A percentile compares a stretch with the other conserved stretches of the same genome.
These are phyloP conservation scores for Sycophaga agraensis DNA, from an alignment of 1,140 invertebrate species.

Conservation along the genomic window DNA sequence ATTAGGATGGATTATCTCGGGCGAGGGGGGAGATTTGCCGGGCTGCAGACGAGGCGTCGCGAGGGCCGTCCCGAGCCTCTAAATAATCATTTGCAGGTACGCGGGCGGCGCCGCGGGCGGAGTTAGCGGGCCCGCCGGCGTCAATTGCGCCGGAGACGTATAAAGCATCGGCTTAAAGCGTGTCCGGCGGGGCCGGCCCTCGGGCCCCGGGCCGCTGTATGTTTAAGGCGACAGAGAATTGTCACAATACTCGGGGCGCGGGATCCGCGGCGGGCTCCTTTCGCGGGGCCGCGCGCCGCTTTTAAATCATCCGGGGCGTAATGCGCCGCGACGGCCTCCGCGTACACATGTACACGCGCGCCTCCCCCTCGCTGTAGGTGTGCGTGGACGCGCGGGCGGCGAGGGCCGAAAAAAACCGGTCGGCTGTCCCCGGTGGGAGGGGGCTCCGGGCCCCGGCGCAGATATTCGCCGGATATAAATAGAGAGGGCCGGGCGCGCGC, in stretches of 20 bases:
- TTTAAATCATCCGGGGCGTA: conserved; percentile 25
- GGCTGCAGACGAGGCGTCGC: no score
- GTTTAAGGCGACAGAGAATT: conserved; percentile 25
- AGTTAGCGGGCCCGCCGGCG: no score
- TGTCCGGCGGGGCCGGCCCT: no score
- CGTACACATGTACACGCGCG: no score
- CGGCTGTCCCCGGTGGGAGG: no score
- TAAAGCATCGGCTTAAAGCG: conserved; percentile 19
- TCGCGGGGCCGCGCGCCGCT: not conserved
- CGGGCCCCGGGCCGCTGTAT: conserved; percentile 18
- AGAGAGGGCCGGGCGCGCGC: conserved; percentile 25
- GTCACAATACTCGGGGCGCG: conserved; percentile 27
- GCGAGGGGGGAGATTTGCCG: no score
- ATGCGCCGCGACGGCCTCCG: not conserved
- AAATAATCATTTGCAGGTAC: conserved; percentile 26
- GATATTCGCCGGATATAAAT: no score
- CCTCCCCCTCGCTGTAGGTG: no score
- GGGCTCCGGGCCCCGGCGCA: no score
- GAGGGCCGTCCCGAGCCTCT: no score
- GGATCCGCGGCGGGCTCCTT: not conserved
- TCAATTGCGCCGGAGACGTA: conserved; percentile 26
- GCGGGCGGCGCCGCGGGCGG: not conserved
- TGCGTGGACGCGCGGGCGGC: not conserved
- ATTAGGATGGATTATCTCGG: no score
- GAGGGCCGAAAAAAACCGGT: conserved; percentile 26